Percentiles rank a stretch among this genome's conserved stretches.
Evolutionary conservation across 2,113 vertebrate species (phyloP).

Genomic region (Lanius collurio): DNA sequence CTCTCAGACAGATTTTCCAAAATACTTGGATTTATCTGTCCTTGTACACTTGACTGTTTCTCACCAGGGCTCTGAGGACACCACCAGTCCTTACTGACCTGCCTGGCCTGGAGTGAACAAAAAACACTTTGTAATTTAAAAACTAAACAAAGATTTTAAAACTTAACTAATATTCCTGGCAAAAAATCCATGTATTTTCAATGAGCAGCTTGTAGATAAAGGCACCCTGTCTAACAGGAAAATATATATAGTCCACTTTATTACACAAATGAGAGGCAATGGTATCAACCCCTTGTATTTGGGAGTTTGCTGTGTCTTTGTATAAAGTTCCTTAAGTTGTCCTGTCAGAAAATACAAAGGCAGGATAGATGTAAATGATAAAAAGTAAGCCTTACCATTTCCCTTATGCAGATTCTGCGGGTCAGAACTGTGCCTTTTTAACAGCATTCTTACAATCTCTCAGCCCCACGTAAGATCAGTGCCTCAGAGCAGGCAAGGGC

Average conservation of each 20-base stretch:
- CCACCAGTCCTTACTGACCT: not conserved
- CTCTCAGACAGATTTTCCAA: not conserved
- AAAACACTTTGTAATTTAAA: not conserved
- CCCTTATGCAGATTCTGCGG: slow-evolving; percentile 40
- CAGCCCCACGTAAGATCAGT: slow-evolving; percentile 28
- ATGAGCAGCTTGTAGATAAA: not conserved
- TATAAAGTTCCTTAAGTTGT: slow-evolving; percentile 28
- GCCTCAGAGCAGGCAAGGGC: slow-evolving; percentile 3
- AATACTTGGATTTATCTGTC: not conserved
- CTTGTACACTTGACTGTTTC: not conserved
- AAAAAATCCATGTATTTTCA: not conserved
- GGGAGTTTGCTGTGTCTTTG: not conserved
- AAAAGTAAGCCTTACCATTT: slow-evolving; percentile 53
- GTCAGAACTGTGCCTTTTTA: slow-evolving; percentile 68
- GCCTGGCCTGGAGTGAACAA: not conserved
- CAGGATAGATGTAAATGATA: slow-evolving; percentile 42
- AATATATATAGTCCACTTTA: slow-evolving; percentile 1
- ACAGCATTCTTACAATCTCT: slow-evolving; percentile 41
- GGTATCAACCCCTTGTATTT: not conserved
- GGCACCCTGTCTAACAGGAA: not conserved
- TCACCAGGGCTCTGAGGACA: not conserved
- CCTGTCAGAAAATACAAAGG: slow-evolving; percentile 36
- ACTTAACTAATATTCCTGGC: not conserved
- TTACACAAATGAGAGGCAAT: not conserved
- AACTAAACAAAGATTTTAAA: not conserved